phyloP scores from a whole-genome alignment of 2,113 vertebrate genomes.

The Catharus minimus region DNA sequence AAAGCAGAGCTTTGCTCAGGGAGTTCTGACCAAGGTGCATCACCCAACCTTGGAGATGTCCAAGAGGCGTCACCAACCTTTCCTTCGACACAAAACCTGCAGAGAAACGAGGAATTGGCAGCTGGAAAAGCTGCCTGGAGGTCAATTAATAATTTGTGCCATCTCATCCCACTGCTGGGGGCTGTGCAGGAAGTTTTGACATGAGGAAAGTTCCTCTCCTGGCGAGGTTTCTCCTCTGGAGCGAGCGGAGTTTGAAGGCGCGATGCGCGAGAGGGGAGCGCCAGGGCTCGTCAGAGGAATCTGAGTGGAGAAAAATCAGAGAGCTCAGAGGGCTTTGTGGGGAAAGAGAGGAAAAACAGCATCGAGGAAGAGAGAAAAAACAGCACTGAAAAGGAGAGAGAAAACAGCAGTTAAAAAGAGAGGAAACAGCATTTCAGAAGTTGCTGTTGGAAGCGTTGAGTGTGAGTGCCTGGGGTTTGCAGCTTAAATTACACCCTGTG shows the following conservation, averaged over 20 bases:
- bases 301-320: neutral
- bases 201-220: neutral
- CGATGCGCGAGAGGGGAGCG: neutral
- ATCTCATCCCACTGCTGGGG: neutral
- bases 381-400: neutral
- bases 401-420: neutral
- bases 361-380: neutral
- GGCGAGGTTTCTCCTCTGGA: neutral
- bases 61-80: neutral
- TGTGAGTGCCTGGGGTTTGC: neutral
- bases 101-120: neutral
- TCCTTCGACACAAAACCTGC: neutral
- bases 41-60: neutral
- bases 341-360: neutral
- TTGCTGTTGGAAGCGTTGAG: neutral
- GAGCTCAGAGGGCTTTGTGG: neutral
- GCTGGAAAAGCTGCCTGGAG: constrained; percentile 18
- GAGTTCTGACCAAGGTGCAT: neutral
- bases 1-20: neutral
- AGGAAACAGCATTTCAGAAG: neutral
- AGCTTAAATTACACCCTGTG: neutral
- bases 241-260: neutral
- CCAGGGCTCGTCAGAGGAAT: neutral
- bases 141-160: neutral
- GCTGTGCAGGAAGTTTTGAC: neutral